Evolutionary conservation across 2,888 invertebrate species (phyloP).

Genomic region (Tenthredo scrophulariae): DNA sequence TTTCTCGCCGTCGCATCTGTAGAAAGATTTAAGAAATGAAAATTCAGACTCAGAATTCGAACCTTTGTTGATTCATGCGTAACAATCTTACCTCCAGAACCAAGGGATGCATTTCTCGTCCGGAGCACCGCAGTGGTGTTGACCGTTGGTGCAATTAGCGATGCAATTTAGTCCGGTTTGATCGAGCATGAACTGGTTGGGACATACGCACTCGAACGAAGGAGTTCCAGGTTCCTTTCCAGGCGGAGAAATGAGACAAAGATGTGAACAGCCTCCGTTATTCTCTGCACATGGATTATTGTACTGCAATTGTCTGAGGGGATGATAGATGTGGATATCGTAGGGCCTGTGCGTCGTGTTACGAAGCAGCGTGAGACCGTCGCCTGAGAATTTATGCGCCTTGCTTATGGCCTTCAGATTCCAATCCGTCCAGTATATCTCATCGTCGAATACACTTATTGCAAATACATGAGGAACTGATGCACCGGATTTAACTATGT

Average conservation of each 20-base stretch:
- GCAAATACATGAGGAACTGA: conserved; percentile 98
- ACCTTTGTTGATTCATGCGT: not conserved
- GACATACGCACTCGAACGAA: conserved; percentile 93
- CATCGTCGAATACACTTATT: conserved; percentile 95
- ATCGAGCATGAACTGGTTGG: conserved; percentile 94
- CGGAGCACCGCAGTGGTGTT: conserved; percentile 87
- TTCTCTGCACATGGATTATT: conserved; percentile 94
- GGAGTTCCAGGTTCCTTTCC: conserved; percentile 91
- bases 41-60: not conserved
- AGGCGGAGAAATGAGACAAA: conserved; percentile 94
- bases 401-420: conserved; percentile 94
- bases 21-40: conserved; percentile 12
- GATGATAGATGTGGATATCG: conserved; percentile 95
- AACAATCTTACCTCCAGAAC: conserved; percentile 86
- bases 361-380: conserved; percentile 86
- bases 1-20: conserved; percentile 93
- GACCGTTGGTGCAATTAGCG: conserved; percentile 95
- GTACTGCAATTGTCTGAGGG: conserved; percentile 90
- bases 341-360: conserved; percentile 98
- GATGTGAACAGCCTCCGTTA: conserved; percentile 97
- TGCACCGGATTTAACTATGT: conserved; percentile 88
- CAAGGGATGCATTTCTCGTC: conserved; percentile 88
- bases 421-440: conserved; percentile 99
- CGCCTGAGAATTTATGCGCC: conserved; percentile 95
- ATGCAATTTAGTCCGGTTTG: conserved; percentile 92